These are phyloP conservation scores for Loriculus beryllinus DNA, from an alignment of 2,797 vertebrate genomes.

Conservation along the genomic window DNA sequence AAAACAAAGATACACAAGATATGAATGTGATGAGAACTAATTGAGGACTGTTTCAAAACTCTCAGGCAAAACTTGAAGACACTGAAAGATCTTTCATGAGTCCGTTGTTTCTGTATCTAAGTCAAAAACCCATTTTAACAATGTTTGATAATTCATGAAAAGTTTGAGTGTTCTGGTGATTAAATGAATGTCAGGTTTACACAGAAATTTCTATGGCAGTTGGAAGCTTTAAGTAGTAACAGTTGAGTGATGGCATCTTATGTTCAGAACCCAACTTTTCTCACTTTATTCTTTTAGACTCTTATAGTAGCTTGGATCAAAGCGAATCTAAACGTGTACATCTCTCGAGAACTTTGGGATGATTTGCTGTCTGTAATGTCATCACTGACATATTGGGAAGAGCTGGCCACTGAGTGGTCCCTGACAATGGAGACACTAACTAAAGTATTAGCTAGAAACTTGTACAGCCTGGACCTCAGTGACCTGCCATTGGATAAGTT, in stretches of 20 bases:
- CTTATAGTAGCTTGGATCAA: constrained; percentile 99
- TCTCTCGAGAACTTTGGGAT: constrained; percentile 97
- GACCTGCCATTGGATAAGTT: constrained; percentile 96
- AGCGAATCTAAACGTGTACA: constrained; percentile 97
- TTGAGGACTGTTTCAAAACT: not conserved
- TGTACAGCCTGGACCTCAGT: constrained; percentile 94
- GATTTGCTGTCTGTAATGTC: constrained; percentile 94
- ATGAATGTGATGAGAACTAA: not conserved
- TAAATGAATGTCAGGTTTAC: not conserved
- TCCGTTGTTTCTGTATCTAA: not conserved
- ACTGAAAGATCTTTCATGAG: not conserved
- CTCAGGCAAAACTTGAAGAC: not conserved
- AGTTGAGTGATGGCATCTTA: not conserved
- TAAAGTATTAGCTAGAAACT: constrained; percentile 96
- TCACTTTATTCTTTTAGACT: constrained; percentile 80
- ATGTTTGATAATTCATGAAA: not conserved
- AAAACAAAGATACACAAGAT: not conserved
- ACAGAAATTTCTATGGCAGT: not conserved
- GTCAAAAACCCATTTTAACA: not conserved
- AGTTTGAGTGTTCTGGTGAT: not conserved
- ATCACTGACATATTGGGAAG: constrained; percentile 96
- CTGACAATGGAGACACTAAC: constrained; percentile 99
- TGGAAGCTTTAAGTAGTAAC: not conserved
- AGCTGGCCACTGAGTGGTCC: constrained; percentile 98
- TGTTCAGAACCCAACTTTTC: not conserved